phyloP scores from a whole-genome alignment of 2,797 vertebrate genomes.

The Labeo calbasu region DNA sequence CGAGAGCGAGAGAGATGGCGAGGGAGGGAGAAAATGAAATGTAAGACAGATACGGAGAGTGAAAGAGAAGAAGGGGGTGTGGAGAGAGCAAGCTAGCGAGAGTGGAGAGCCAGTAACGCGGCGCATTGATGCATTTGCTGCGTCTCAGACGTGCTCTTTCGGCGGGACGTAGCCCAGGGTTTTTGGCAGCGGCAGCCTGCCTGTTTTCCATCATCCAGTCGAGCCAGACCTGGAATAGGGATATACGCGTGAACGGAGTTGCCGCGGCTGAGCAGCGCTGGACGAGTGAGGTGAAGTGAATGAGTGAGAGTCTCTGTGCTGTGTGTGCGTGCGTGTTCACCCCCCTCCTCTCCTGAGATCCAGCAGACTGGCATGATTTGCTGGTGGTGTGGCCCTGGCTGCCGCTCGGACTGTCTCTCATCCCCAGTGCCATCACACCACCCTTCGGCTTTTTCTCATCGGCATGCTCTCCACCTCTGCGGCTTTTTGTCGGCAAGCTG shows the following conservation, averaged over 20 bases:
- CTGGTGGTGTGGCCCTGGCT: constrained; percentile 71
- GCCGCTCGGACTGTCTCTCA: constrained; percentile 53
- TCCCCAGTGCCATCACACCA: constrained; percentile 37
- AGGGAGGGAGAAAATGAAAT: constrained; percentile 52
- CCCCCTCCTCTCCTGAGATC: constrained; percentile 56
- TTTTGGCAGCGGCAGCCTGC: constrained; percentile 67
- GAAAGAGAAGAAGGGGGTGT: constrained; percentile 60
- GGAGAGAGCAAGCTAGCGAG: constrained; percentile 46
- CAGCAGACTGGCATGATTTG: constrained; percentile 74
- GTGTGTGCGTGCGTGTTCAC: constrained; percentile 37
- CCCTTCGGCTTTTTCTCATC: constrained; percentile 23
- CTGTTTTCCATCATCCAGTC: constrained; percentile 39
- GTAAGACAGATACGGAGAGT: constrained; percentile 60
- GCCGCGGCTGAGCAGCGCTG: constrained; percentile 42
- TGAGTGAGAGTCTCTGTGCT: constrained; percentile 53
- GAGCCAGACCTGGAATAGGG: constrained; percentile 39
- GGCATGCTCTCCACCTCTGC: constrained; percentile 29
- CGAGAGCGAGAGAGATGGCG: constrained; percentile 34
- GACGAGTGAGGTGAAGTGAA: constrained; percentile 58
- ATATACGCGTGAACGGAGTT: constrained; percentile 52
- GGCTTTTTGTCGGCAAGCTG: constrained; percentile 6
- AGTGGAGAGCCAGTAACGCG: constrained; percentile 60
- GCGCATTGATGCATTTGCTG: constrained; percentile 56
- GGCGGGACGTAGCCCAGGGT: constrained; percentile 56
- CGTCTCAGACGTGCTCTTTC: constrained; percentile 39